Evolutionary conservation across 2,888 invertebrate genomes (phyloP), one percentile per base, ranked within the genome.

Genomic region (Acanthosepion lycidas): DNA sequence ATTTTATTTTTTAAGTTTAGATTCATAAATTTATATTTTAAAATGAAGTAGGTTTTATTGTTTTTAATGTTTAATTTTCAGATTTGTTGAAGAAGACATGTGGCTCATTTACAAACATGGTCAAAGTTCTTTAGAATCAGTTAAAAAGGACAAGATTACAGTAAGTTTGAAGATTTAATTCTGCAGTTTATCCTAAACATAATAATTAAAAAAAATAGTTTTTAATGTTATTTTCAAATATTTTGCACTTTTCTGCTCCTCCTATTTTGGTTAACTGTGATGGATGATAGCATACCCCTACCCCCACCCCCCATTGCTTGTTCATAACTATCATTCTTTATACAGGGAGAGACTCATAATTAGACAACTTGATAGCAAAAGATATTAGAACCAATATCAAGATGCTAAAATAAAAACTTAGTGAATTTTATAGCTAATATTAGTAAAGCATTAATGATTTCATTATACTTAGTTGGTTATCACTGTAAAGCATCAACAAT

Each of bases 61-160:
- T 15, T 49, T 18, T 51, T 33, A 51, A 91, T n/a, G 49, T 48
- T 94, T 26, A 12, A 33, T 95, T 95, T 95, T 18, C 95, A 97
- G 98, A 95, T 99, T 99, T 97, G 98, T 99, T 33, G 99, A 98
- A 51, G 98, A 98, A 95, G 98, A 98, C 33, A 98, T 99, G 98
- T 99, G 99, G 98, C 98, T 99, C 53, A 99, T 99, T 20, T 99
- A 99, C 97, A 98, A 98, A 96, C 98, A 99, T 96, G 99, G 99
- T 0, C 98, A 98, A 97, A 98, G 98, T 96, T 99, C 99, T 8
- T 97, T 99, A 49, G 97, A 97, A 49, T 98, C 98, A 9, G 95
- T 98, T 33, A 96, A 97, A 94, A 97, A 97, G 96, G 97, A 98
- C 95, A 96, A 97, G 78, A 95, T 96, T 51, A 94, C 96, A 96